Evolutionary conservation across 35 echinoderm and acorn worm genomes (phyloP).

Genomic region (Acanthaster planci): DNA sequence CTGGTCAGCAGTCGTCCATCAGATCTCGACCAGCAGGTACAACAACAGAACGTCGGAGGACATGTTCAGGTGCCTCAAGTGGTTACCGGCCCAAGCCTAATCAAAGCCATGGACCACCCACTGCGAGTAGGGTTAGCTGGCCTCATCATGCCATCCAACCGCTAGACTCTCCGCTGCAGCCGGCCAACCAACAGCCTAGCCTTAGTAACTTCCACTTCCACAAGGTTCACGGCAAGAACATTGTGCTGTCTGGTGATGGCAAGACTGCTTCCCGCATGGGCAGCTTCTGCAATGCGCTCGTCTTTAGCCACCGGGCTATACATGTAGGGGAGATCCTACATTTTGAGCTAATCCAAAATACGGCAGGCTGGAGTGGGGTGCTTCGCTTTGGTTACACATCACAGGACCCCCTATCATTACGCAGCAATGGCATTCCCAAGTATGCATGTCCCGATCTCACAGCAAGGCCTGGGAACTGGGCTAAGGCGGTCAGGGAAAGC

Average conservation of each 20-base stretch:
- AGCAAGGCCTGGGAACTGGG: conserved; percentile 88
- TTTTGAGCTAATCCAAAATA: conserved; percentile 73
- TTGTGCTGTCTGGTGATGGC: conserved; percentile 65
- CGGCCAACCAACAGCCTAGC: conserved; percentile 6
- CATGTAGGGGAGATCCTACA: conserved; percentile 56
- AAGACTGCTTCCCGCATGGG: conserved; percentile 58
- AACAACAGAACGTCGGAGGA: not conserved
- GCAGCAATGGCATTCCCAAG: conserved; percentile 57
- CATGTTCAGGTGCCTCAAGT: conserved; percentile 1
- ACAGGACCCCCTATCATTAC: conserved; percentile 62
- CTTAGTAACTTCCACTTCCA: conserved; percentile 65
- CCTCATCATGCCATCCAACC: not conserved
- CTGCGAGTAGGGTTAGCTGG: not conserved
- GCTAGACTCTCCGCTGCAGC: not conserved
- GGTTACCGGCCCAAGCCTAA: conserved; percentile 14
- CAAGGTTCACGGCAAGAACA: conserved; percentile 84
- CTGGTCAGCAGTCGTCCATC: not conserved
- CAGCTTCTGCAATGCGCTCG: conserved; percentile 98
- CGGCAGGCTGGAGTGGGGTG: conserved; percentile 89
- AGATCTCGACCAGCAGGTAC: not conserved
- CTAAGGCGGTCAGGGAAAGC: conserved; percentile 87
- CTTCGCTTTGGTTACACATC: conserved; percentile 88
- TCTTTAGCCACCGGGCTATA: conserved; percentile 79
- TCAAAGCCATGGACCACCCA: not conserved
- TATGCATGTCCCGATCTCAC: conserved; percentile 98